A percentile compares a stretch with the other conserved stretches of the same genome.
Evolutionary conservation across 1,140 invertebrate genomes (phyloP).

Genomic region (Fopius arisanus): DNA sequence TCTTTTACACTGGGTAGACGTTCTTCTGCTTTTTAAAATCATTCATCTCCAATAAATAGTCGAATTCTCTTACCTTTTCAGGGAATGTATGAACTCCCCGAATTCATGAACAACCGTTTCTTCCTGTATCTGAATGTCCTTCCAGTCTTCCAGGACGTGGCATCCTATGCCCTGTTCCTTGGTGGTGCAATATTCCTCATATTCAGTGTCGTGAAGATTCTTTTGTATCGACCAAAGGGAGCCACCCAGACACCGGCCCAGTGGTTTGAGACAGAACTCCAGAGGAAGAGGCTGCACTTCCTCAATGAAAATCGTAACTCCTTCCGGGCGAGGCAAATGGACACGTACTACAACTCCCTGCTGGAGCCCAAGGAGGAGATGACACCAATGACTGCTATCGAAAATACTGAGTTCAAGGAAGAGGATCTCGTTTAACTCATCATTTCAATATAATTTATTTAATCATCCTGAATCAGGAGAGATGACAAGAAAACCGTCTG

Average conservation of each 20-base stretch:
- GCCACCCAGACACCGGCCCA: conserved; percentile 29
- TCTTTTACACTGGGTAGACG: neutral
- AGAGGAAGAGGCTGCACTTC: conserved; percentile 47
- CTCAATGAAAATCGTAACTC: conserved; percentile 49
- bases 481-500: neutral
- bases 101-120: conserved; percentile 70
- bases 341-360: conserved; percentile 59
- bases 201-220: conserved; percentile 57
- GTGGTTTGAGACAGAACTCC: conserved; percentile 52
- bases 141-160: conserved; percentile 67
- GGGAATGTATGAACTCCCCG: conserved; percentile 75
- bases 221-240: conserved; percentile 49
- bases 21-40: no score
- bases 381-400: conserved; percentile 32
- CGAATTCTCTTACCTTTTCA: conserved; percentile 55
- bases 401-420: conserved; percentile 42
- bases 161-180: conserved; percentile 69
- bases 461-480: neutral
- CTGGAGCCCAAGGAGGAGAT: conserved; percentile 50
- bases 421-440: conserved; percentile 50
- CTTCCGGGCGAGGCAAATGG: conserved; percentile 52
- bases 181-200: conserved; percentile 66
- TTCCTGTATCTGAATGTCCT: conserved; percentile 76
- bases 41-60: no score
- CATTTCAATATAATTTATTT: neutral